These are phyloP conservation scores for Anthophora plumipes DNA, from an alignment of 2,888 invertebrate species.

Conservation along the genomic window DNA sequence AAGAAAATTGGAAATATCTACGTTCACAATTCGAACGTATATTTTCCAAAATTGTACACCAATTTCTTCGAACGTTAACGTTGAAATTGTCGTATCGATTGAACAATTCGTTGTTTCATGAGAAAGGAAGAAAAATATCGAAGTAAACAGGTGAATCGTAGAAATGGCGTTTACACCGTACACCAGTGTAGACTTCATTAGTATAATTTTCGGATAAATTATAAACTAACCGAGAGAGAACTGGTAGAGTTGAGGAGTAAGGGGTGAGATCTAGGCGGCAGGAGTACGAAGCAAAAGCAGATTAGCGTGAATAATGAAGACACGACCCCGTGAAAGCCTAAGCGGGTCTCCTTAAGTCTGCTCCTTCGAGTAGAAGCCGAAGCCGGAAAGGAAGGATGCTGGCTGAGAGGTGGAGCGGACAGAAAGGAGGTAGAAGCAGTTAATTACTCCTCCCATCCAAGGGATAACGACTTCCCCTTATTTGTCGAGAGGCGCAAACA, in stretches of 20 bases:
- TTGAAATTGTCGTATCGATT: neutral
- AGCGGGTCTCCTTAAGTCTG: conserved; percentile 80
- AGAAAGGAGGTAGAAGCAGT: conserved; percentile 78
- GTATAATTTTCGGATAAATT: conserved; percentile 40
- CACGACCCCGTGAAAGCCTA: conserved; percentile 82
- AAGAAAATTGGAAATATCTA: conserved; percentile 58
- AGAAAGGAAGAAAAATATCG: neutral
- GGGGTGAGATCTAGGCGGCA: conserved; percentile 59
- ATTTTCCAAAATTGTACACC: neutral
- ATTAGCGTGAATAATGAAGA: conserved; percentile 83
- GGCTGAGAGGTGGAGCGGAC: conserved; percentile 66
- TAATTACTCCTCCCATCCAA: conserved; percentile 81
- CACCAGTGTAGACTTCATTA: neutral
- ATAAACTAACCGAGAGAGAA: conserved; percentile 26
- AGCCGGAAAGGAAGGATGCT: conserved; percentile 76
- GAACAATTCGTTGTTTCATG: too few species aligned
- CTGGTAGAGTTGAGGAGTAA: conserved; percentile 17
- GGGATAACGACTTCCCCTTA: conserved; percentile 83
- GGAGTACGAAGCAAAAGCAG: conserved; percentile 78
- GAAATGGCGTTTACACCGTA: neutral
- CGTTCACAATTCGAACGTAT: conserved; percentile 13
- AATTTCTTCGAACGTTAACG: neutral
- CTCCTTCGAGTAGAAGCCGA: conserved; percentile 80
- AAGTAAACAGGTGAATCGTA: neutral
- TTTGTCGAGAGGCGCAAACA: conserved; percentile 83